Conservation (phyloP, 2,797 vertebrate species). For the Clarias platycephalus region DNA sequence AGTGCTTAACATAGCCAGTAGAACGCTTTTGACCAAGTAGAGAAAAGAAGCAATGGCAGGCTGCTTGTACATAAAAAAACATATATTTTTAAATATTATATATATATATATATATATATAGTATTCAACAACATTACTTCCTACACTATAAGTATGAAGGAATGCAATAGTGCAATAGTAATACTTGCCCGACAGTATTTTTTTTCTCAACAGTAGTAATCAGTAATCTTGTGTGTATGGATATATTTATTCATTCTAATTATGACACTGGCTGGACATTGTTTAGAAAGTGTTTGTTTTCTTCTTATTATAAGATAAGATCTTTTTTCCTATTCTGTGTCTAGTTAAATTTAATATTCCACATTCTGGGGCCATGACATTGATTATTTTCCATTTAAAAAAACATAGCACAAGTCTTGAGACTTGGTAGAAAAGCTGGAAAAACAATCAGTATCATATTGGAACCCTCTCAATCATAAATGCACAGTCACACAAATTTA, state of each 20-base stretch:
- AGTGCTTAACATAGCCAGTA: background rate
- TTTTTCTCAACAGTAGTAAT: background rate
- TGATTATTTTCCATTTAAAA: background rate
- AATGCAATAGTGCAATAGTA: background rate
- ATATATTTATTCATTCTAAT: background rate
- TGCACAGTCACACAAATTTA: background rate
- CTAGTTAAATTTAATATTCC: background rate
- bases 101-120: no score
- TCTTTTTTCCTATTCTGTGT: background rate
- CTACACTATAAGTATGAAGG: no score
- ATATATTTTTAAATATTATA: no score
- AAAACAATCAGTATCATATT: conserved; percentile 9
- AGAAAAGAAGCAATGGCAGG: background rate
- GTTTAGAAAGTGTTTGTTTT: background rate
- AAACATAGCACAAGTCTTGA: background rate
- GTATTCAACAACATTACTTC: no score
- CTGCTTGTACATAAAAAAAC: no score
- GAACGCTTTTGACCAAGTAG: no score
- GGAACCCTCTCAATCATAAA: background rate
- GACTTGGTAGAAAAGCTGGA: background rate
- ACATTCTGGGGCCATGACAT: background rate
- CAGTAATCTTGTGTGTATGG: background rate
- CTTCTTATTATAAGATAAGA: no score
- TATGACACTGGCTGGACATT: background rate
- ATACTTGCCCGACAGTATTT: background rate